Base-by-base conservation (phyloP, 30 jellyfish, hydroid and myxozoan species). In the Kudoa iwatai region DNA sequence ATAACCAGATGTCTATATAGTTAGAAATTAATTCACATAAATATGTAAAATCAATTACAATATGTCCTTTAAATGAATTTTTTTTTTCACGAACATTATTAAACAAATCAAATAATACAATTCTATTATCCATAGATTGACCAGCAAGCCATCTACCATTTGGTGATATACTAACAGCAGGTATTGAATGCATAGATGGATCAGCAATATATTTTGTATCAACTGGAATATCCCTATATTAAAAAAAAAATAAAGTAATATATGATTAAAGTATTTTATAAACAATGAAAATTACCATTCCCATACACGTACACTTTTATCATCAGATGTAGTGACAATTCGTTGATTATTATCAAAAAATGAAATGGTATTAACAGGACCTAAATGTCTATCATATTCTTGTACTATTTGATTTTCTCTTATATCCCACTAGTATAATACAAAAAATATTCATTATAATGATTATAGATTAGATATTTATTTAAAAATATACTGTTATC, bases 101-200 rank as follows among this genome's bases (percentile, higher is more conserved):
- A 39, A 59, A 26, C 38, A 71, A 86, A 24, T 65, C 55, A 42
- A 59, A 71, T 1, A 71, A 59, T 30, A 60, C 42, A 19, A 71
- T 71, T 43, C 60, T 85, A 51, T 71, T 71, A 53, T 71, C 93
- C 93, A 71, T 54, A 18, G 93, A 71, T 51, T 71, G 93, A 48
- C 87, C 53, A 0, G 93, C 93, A 20, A 71, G 56, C 86, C 86
- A 71, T 71, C 63, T 60, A 71, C 93, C 57, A 40, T 71, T 62
- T 4, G 93, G 93, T 25, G 93, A 61, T 25, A 71, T 45, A 2
- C 86, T 43, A 13, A 51, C 84, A 31, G 93, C 50, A 1, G 93
- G 93, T 86, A 71, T 71, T 13, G 86, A 54, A 43, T 71, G 93
- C 93, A 71, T 71, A 10, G 71, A 64, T 3, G 93, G 84, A 13